These are phyloP conservation scores for Tamias sibiricus DNA, from an alignment of 2,113 vertebrate species.

Conservation along the genomic window DNA sequence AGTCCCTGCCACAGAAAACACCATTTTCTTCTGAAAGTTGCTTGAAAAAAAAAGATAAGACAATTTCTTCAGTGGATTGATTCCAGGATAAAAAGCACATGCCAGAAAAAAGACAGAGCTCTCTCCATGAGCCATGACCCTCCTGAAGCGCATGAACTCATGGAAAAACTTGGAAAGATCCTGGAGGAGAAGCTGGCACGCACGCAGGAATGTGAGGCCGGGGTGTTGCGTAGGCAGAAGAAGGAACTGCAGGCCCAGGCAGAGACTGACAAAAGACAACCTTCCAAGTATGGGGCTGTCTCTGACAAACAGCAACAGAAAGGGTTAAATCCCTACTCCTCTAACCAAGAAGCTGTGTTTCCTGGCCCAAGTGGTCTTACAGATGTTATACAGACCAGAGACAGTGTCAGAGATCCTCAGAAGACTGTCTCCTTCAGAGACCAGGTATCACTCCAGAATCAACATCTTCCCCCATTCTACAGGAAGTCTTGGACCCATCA, in stretches of 20 bases:
- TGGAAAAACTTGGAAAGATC: conserved; percentile 36
- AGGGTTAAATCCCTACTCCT: not conserved
- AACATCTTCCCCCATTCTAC: rapidly evolving
- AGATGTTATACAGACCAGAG: not conserved
- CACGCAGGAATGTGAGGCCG: not conserved
- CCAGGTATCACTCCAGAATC: not conserved
- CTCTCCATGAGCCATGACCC: not conserved
- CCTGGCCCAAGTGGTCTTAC: not conserved
- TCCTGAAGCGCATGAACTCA: conserved; percentile 51
- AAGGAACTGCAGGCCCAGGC: not conserved
- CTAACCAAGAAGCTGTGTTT: not conserved
- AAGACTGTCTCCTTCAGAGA: not conserved
- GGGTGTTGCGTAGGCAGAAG: not conserved
- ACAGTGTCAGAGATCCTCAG: not conserved
- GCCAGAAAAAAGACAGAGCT: not conserved
- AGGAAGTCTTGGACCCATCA: not conserved
- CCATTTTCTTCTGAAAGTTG: not conserved
- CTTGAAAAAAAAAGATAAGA: conserved; percentile 51
- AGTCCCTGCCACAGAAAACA: not conserved
- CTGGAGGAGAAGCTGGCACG: conserved; percentile 46
- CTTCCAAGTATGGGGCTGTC: not conserved
- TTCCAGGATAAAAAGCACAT: conserved; percentile 15
- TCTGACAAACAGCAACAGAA: not conserved
- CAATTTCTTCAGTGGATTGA: conserved; percentile 47
- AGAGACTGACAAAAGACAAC: not conserved